Evolutionary conservation across 1,140 invertebrate species (phyloP).

Genomic region (Leptopilina clavipes): DNA sequence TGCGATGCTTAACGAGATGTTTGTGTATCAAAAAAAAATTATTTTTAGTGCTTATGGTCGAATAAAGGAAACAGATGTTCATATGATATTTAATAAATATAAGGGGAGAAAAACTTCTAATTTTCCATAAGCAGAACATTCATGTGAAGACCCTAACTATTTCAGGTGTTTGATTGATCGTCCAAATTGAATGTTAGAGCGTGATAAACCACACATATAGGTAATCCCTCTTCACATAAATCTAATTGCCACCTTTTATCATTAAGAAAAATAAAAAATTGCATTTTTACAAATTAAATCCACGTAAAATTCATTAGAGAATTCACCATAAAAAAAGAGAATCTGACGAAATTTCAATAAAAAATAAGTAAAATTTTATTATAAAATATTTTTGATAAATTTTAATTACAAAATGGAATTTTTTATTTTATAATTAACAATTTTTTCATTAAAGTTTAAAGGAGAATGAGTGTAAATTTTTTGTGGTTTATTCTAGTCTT

Average conservation of each 20-base stretch:
- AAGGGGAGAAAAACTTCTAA: neutral
- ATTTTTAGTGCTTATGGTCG: slow-evolving; percentile 3
- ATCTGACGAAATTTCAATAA: too few relatives aligned
- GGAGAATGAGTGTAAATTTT: too few relatives aligned
- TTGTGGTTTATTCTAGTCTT: neutral
- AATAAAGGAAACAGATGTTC: slow-evolving; percentile 20
- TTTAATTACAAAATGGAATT: too few relatives aligned
- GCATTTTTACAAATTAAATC: neutral
- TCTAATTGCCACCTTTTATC: slow-evolving; percentile 12
- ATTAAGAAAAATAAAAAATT: neutral
- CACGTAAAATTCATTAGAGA: too few relatives aligned
- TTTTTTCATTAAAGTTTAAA: too few relatives aligned
- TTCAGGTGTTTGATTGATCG: slow-evolving; percentile 64
- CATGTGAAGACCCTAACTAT: slow-evolving; percentile 51
- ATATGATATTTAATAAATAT: slow-evolving; percentile 1
- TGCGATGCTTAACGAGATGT: neutral
- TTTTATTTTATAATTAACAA: too few relatives aligned
- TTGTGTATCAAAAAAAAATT: neutral
- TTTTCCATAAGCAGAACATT: slow-evolving; percentile 37
- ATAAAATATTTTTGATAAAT: too few relatives aligned
- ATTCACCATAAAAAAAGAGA: too few relatives aligned
- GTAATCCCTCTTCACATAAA: neutral
- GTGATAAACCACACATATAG: slow-evolving; percentile 42
- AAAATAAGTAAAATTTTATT: too few relatives aligned
- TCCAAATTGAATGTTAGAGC: slow-evolving; percentile 59